A percentile compares a stretch with the other conserved stretches of the same genome.
Evolutionary conservation across 2,888 invertebrate genomes (phyloP).

Genomic region (Troilus luridus): DNA sequence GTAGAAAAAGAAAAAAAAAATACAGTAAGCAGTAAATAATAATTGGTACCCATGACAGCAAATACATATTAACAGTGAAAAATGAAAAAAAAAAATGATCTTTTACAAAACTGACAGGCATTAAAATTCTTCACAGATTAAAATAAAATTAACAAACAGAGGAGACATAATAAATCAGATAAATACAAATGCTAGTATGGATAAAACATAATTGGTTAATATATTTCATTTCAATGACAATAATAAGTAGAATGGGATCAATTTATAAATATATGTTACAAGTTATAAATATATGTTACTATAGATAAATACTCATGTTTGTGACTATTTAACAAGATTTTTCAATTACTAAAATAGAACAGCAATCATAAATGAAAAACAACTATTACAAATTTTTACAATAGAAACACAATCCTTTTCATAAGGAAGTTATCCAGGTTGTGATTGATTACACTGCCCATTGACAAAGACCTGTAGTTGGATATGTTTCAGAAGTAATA

Average conservation of each 20-base stretch:
- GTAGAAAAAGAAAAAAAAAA: too few species aligned
- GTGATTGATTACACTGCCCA: conserved; percentile 64
- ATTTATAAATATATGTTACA: too few species aligned
- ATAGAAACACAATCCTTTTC: not conserved
- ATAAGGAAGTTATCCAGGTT: not conserved
- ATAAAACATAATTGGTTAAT: not conserved
- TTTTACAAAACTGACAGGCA: not conserved
- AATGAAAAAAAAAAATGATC: not conserved
- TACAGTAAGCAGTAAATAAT: too few species aligned
- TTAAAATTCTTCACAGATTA: not conserved
- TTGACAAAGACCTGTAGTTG: conserved; percentile 65
- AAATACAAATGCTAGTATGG: not conserved
- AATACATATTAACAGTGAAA: not conserved
- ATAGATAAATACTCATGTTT: not conserved
- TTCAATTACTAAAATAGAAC: not conserved
- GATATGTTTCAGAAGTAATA: conserved; percentile 64
- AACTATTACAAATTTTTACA: not conserved
- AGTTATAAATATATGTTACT: not conserved
- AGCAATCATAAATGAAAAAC: conserved; percentile 1
- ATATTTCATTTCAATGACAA: not conserved
- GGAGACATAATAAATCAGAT: not conserved
- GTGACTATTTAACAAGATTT: not conserved
- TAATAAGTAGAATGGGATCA: not conserved
- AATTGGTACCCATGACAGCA: not conserved
- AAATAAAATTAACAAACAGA: not conserved